A percentile compares a stretch with the other conserved stretches of the same genome.
Evolutionary conservation across 2,797 vertebrate genomes (phyloP).

Genomic region (Australoheros facetus): DNA sequence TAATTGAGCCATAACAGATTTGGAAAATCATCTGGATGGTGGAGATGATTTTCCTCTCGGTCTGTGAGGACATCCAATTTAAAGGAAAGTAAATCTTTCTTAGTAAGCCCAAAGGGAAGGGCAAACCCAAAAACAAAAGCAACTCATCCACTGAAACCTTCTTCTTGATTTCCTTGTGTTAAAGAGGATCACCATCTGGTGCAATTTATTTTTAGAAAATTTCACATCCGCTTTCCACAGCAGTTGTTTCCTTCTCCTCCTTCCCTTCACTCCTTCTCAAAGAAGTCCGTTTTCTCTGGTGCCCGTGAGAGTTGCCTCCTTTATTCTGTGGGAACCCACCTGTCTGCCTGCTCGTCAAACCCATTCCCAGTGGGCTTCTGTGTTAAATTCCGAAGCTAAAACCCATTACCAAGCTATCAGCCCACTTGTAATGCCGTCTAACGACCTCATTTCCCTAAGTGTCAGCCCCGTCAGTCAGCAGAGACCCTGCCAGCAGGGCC

Average conservation of each 20-base stretch:
- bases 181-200: conserved; percentile 68
- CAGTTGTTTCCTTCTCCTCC: conserved; percentile 22
- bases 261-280: conserved; percentile 54
- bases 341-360: conserved; percentile 84
- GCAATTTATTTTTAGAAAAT: conserved; percentile 77
- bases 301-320: conserved; percentile 55
- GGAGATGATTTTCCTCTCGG: conserved; percentile 38
- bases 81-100: conserved; percentile 26
- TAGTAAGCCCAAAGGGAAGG: conserved; percentile 15
- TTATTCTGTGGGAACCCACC: conserved; percentile 82
- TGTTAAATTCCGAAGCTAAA: conserved; percentile 95
- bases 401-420: conserved; percentile 94
- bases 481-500: conserved; percentile 67
- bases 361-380: conserved; percentile 84
- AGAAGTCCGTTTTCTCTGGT: conserved; percentile 25
- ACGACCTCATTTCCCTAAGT: conserved; percentile 96
- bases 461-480: conserved; percentile 82
- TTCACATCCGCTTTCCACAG: conserved; percentile 39
- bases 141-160: conserved; percentile 62
- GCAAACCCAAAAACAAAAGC: conserved; percentile 62
- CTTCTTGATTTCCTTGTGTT: conserved; percentile 54
- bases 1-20: conserved; percentile 38
- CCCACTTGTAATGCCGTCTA: conserved; percentile 90
- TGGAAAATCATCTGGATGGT: conserved; percentile 42
- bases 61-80: conserved; percentile 25